A percentile compares a stretch with the other conserved stretches of the same genome.
Evolutionary conservation across 2,113 vertebrate species (phyloP).

Genomic region (Petrocephalus microphthalmus): DNA sequence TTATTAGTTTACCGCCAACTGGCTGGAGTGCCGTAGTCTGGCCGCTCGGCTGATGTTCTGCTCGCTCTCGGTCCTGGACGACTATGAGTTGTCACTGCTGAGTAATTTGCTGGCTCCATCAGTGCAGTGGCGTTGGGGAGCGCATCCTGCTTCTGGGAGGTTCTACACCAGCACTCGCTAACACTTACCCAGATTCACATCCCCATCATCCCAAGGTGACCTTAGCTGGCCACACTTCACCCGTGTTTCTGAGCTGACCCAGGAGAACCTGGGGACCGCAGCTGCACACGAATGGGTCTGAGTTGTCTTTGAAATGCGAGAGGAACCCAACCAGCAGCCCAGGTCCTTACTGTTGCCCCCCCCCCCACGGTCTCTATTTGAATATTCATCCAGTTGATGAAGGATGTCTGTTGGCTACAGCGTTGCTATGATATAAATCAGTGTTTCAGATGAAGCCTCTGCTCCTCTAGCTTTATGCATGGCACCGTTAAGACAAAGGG

Average conservation of each 20-base stretch:
- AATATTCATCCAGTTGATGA: background rate
- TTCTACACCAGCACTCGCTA: background rate
- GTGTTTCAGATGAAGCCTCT: background rate
- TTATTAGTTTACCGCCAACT: background rate
- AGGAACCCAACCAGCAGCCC: background rate
- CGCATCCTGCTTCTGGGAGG: background rate
- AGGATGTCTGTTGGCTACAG: background rate
- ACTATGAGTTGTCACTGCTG: background rate
- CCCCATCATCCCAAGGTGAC: background rate
- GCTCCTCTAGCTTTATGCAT: background rate
- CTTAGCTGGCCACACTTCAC: background rate
- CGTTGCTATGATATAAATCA: conserved; percentile 9
- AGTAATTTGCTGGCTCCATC: background rate
- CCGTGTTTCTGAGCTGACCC: background rate
- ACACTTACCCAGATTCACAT: background rate
- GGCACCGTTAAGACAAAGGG: background rate
- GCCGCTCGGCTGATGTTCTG: background rate
- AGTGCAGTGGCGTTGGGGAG: background rate
- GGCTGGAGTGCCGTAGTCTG: background rate
- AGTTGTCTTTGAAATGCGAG: background rate
- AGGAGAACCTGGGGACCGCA: background rate
- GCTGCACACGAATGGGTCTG: background rate
- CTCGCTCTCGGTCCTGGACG: background rate
- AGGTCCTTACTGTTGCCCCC: too few relatives aligned
- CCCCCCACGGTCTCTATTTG: background rate